Conservation (phyloP, 2,888 invertebrate species). For the Brachypterus glaber region DNA sequence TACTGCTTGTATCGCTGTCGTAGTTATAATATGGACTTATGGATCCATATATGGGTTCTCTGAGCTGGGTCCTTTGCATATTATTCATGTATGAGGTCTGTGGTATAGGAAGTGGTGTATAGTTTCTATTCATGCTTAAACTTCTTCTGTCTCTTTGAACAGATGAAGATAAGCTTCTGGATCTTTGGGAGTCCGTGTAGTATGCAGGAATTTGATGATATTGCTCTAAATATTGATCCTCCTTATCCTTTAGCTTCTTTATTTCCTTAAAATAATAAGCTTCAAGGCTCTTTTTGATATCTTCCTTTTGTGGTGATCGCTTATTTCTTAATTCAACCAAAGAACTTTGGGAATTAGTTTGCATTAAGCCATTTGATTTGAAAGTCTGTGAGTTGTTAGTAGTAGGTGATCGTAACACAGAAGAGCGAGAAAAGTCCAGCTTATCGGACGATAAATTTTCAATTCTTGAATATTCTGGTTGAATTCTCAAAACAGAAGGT, state of each 20-base stretch:
- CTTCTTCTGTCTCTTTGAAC: conserved; percentile 38
- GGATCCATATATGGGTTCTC: conserved; percentile 14
- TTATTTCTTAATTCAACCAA: too few species aligned
- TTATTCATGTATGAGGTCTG: conserved; percentile 10
- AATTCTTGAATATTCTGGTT: too few species aligned
- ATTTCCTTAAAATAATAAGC: conserved; percentile 62
- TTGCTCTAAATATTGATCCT: conserved; percentile 38
- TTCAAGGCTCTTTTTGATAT: conserved; percentile 51
- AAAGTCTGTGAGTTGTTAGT: too few species aligned
- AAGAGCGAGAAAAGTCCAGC: too few species aligned
- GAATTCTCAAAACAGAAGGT: conserved; percentile 21
- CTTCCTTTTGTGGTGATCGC: conserved; percentile 43
- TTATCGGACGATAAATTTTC: too few species aligned
- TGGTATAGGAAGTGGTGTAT: conserved; percentile 15
- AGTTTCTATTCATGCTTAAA: conserved; percentile 35
- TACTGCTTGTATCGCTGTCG: conserved; percentile 7
- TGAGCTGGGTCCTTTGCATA: conserved; percentile 4
- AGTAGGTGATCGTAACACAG: too few species aligned
- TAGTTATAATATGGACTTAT: too few species aligned
- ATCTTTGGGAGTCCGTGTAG: conserved; percentile 33
- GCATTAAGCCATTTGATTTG: too few species aligned
- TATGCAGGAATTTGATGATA: conserved; percentile 33
- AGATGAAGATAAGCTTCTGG: conserved; percentile 41
- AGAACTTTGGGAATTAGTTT: too few species aligned
- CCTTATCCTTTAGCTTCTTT: conserved; percentile 52